These are phyloP conservation scores for Nycticorax nycticorax DNA, from an alignment of 2,113 vertebrate genomes.

Conservation along the genomic window DNA sequence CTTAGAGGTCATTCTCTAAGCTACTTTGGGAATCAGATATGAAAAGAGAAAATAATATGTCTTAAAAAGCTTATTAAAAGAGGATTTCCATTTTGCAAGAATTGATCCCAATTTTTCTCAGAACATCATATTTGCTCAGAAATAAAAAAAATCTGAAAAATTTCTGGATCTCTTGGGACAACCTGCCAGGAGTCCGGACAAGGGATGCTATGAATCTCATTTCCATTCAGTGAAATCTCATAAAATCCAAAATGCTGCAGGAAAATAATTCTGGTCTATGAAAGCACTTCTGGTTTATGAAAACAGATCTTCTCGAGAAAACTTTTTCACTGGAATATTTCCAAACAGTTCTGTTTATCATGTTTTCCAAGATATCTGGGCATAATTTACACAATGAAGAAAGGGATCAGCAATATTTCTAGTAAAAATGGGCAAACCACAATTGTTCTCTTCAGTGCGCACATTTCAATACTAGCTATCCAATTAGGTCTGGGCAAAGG, in stretches of 20 bases:
- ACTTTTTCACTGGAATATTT: not conserved
- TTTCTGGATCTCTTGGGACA: not conserved
- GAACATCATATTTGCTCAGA: not conserved
- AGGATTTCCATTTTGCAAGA: not conserved
- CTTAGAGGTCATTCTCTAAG: not conserved
- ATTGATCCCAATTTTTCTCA: not conserved
- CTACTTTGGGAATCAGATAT: not conserved
- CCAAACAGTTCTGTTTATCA: not conserved
- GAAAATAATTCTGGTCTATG: not conserved
- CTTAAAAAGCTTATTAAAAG: not conserved
- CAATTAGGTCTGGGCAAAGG: not conserved
- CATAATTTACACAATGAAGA: not conserved
- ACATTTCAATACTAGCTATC: not conserved
- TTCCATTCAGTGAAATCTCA: not conserved
- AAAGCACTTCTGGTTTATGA: not conserved
- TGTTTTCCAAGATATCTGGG: not conserved
- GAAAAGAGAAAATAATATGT: not conserved
- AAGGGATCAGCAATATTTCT: not conserved
- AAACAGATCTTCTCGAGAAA: not conserved
- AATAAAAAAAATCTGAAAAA: not conserved
- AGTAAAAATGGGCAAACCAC: not conserved
- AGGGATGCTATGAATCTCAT: not conserved
- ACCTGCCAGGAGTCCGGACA: not conserved
- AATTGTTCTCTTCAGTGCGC: not conserved
- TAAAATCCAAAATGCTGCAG: not conserved